Conservation (phyloP, 2,888 invertebrate species). For the Synergus gifuensis region DNA sequence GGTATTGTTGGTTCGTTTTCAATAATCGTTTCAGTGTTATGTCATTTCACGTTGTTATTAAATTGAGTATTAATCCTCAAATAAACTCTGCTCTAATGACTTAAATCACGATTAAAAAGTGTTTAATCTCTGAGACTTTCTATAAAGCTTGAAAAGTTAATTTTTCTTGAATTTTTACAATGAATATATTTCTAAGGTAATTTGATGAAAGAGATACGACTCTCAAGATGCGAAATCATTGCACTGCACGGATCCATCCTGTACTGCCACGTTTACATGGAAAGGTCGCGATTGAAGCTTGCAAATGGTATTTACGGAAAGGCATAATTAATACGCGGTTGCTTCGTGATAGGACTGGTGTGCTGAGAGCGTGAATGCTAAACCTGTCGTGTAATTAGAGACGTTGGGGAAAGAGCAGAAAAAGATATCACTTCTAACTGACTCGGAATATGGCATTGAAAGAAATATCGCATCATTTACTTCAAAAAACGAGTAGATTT, state of each 20-base stretch:
- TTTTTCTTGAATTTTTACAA: not conserved
- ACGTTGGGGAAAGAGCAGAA: not conserved
- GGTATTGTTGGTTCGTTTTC: no score
- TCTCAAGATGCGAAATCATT: slow-evolving; percentile 35
- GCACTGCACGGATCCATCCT: slow-evolving; percentile 34
- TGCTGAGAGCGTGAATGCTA: not conserved
- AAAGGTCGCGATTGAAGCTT: slow-evolving; percentile 50
- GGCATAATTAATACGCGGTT: slow-evolving; percentile 54
- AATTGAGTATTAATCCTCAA: not conserved
- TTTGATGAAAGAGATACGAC: slow-evolving; percentile 25
- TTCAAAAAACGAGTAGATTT: not conserved
- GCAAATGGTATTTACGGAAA: slow-evolving; percentile 53
- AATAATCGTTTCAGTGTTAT: no score
- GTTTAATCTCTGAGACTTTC: not conserved
- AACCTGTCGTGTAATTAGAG: slow-evolving; percentile 2
- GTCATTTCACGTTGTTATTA: no score
- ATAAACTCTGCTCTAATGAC: not conserved
- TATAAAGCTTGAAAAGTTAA: slow-evolving; percentile 9
- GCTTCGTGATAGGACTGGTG: slow-evolving; percentile 41
- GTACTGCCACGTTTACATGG: slow-evolving; percentile 39
- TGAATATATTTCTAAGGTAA: slow-evolving; percentile 1
- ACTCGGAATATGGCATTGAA: not conserved
- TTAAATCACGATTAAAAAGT: not conserved
- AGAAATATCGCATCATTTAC: not conserved
- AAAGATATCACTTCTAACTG: slow-evolving; percentile 8